These are phyloP conservation scores for Lepidothrix coronata DNA, from an alignment of 2,113 vertebrate genomes.

Conservation along the genomic window DNA sequence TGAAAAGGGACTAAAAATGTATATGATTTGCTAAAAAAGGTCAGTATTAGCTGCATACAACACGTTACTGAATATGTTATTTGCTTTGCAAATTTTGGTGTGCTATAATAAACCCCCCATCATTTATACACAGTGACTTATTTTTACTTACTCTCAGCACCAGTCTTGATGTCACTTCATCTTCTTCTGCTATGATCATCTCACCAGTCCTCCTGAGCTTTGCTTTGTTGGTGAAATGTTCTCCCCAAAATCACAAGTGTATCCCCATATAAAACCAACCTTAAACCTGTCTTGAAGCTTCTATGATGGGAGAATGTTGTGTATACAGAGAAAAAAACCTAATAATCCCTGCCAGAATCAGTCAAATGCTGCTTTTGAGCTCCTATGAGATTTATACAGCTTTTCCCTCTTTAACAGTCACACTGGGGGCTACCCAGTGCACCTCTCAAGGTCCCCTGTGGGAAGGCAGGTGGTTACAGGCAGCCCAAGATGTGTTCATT, in stretches of 20 bases:
- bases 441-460: not conserved
- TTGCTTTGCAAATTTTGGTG: not conserved
- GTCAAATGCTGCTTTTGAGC: not conserved
- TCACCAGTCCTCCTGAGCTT: not conserved
- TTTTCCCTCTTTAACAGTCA: not conserved
- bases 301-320: not conserved
- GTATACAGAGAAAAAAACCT: not conserved
- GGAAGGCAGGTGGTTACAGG: not conserved
- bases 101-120: not conserved
- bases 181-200: not conserved
- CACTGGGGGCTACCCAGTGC: not conserved
- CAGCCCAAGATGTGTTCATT: not conserved
- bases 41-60: not conserved
- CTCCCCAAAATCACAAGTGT: not conserved
- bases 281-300: not conserved
- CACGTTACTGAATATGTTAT: not conserved
- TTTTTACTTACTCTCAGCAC: not conserved
- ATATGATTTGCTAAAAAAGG: not conserved
- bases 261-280: not conserved
- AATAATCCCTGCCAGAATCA: not conserved
- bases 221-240: not conserved
- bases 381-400: not conserved
- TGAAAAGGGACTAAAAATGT: not conserved
- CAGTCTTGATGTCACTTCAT: not conserved
- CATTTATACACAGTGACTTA: not conserved